These are phyloP conservation scores for Dorcus hopei DNA, from an alignment of 2,888 invertebrate species.

Conservation along the genomic window DNA sequence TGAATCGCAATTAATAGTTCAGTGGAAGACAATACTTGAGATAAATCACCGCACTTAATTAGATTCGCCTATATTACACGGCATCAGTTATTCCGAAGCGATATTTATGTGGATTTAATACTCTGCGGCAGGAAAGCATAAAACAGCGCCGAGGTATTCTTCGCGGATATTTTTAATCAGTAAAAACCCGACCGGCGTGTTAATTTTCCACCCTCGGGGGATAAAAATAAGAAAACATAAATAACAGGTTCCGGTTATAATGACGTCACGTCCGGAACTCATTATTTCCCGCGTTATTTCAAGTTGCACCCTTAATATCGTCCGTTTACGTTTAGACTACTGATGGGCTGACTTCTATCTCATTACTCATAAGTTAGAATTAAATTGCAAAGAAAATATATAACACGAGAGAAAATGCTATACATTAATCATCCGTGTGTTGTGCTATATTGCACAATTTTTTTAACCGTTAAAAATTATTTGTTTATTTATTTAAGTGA, in stretches of 20 bases:
- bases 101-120: too few relatives aligned
- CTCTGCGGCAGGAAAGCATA: neutral
- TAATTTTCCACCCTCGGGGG: constrained; percentile 46
- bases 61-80: too few relatives aligned
- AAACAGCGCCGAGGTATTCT: constrained; percentile 39
- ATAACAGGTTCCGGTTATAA: constrained; percentile 51
- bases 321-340: constrained; percentile 43
- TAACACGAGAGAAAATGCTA: too few relatives aligned
- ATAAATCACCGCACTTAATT: too few relatives aligned
- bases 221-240: constrained; percentile 51
- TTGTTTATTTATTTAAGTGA: too few relatives aligned
- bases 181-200: constrained; percentile 41
- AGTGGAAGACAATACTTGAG: neutral
- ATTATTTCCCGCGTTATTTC: constrained; percentile 51
- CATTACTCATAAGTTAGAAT: constrained; percentile 19
- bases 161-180: constrained; percentile 36
- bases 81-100: too few relatives aligned
- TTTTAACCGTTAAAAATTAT: too few relatives aligned
- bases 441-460: too few relatives aligned
- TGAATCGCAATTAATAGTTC: constrained; percentile 28
- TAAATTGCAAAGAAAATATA: constrained; percentile 1
- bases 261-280: constrained; percentile 54
- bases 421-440: too few relatives aligned
- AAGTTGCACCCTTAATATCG: constrained; percentile 51
- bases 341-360: constrained; percentile 34